Conservation (phyloP, 1,140 invertebrate species). For the Hestina assimilis region DNA sequence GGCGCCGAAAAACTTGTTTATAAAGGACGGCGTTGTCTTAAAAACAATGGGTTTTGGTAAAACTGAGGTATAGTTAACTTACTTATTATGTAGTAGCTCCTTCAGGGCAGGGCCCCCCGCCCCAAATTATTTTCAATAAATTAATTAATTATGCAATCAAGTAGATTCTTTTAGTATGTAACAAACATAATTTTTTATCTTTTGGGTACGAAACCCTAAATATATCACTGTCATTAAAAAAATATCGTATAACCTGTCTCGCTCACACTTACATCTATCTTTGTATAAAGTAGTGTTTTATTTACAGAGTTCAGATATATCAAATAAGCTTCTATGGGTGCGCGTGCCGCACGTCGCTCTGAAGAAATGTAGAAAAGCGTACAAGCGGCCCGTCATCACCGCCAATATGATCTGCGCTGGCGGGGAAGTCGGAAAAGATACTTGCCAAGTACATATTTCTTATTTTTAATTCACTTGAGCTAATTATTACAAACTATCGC, state of each 20-base stretch:
- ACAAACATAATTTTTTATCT: too few species aligned
- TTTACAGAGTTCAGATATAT: background rate
- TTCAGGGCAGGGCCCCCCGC: too few species aligned
- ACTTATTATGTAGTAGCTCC: background rate
- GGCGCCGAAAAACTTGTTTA: background rate
- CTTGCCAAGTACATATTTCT: slow-evolving; percentile 8
- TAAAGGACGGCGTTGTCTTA: background rate
- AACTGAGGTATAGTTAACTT: background rate
- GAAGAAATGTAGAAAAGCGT: background rate
- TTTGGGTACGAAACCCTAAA: too few species aligned
- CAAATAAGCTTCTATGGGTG: background rate
- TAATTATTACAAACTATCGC: background rate
- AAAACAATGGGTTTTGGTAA: slow-evolving; percentile 14
- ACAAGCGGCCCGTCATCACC: too few species aligned
- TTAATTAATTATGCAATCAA: too few species aligned
- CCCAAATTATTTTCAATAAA: background rate
- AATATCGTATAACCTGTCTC: too few species aligned
- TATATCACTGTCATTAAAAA: too few species aligned
- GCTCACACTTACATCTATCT: background rate
- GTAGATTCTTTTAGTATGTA: too few species aligned
- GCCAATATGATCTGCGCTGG: slow-evolving; percentile 14
- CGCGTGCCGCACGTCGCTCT: slow-evolving; percentile 2
- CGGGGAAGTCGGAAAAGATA: background rate
- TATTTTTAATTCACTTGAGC: background rate
- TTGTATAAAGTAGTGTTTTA: background rate